Conservation (phyloP, 2,888 invertebrate genomes). For the Spodoptera exigua region DNA sequence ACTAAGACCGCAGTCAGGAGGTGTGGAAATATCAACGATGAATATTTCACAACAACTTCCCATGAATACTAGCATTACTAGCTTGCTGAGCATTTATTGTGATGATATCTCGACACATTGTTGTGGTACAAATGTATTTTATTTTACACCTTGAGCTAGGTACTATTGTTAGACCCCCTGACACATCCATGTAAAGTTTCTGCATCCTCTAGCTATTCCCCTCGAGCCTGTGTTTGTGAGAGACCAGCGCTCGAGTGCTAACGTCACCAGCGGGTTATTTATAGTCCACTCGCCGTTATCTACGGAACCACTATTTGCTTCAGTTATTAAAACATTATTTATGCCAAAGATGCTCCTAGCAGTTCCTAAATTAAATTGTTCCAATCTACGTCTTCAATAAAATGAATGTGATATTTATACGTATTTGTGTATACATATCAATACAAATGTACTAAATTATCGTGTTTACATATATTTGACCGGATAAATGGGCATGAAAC, state of each 20-base stretch:
- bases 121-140: too few relatives aligned
- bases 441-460: too few relatives aligned
- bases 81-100: not conserved
- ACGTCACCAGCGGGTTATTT: constrained; percentile 17
- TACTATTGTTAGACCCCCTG: too few relatives aligned
- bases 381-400: too few relatives aligned
- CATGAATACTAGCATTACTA: too few relatives aligned
- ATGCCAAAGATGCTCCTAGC: constrained; percentile 4
- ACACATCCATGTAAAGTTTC: not conserved
- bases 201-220: not conserved
- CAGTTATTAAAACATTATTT: constrained; percentile 20
- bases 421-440: too few relatives aligned
- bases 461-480: too few relatives aligned
- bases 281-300: constrained; percentile 34
- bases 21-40: constrained; percentile 1
- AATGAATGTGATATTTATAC: too few relatives aligned
- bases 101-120: too few relatives aligned
- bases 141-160: too few relatives aligned
- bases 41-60: constrained; percentile 3
- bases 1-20: constrained; percentile 10
- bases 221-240: constrained; percentile 15
- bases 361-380: too few relatives aligned
- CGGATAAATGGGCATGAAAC: too few relatives aligned
- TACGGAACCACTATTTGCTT: constrained; percentile 24
- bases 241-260: constrained; percentile 12